These are phyloP conservation scores for Troglohyphantes excavatus DNA, from an alignment of 2,888 invertebrate species.

Conservation along the genomic window DNA sequence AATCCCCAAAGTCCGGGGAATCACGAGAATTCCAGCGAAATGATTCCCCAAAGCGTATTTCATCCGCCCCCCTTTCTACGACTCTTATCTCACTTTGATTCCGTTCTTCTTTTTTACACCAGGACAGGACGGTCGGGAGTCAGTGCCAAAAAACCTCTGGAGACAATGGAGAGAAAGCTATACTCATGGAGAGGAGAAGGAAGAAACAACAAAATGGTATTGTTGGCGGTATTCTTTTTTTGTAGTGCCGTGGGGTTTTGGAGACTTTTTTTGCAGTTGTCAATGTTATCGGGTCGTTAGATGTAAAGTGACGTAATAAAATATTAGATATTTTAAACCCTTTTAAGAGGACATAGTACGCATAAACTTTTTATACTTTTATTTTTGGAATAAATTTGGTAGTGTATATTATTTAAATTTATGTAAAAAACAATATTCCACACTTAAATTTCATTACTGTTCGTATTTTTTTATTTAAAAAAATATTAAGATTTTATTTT, in stretches of 20 bases:
- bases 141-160: constrained; percentile 25
- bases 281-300: no score
- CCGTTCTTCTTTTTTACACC: background rate
- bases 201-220: constrained; percentile 7
- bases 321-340: no score
- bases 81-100: background rate
- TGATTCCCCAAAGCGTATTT: constrained; percentile 45
- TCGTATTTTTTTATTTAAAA: no score
- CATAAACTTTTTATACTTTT: no score
- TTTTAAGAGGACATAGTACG: no score
- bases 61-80: background rate
- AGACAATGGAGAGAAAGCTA: constrained; percentile 18
- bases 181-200: background rate
- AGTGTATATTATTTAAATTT: no score
- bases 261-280: background rate
- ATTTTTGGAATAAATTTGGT: no score
- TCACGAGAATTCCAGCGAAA: constrained; percentile 50
- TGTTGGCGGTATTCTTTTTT: background rate
- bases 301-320: no score
- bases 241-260: background rate
- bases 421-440: no score
- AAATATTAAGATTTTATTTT: no score
- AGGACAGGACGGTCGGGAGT: background rate
- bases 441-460: no score
- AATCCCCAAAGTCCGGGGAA: background rate